Conservation (phyloP, 2,888 invertebrate genomes). For the Drosophila borborema region DNA sequence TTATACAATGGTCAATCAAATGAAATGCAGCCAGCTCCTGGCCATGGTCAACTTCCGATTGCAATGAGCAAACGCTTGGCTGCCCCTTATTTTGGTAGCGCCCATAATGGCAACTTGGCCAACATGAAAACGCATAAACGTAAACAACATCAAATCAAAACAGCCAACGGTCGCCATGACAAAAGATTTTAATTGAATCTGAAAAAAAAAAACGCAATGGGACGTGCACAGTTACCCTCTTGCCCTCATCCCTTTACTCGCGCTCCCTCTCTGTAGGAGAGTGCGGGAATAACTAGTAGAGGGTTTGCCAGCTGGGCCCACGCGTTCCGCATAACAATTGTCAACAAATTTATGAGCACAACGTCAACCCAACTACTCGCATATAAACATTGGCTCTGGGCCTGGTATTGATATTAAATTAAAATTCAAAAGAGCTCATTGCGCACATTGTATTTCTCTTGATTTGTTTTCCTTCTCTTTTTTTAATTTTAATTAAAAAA, state of each 20-base stretch:
- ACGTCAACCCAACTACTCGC: slow-evolving; percentile 44
- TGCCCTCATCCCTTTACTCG: neutral
- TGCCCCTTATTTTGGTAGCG: slow-evolving; percentile 53
- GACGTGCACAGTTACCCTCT: slow-evolving; percentile 56
- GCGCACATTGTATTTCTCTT: slow-evolving; percentile 39
- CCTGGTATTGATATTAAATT: slow-evolving; percentile 48
- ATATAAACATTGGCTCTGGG: slow-evolving; percentile 39
- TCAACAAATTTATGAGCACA: slow-evolving; percentile 79
- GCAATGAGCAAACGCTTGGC: slow-evolving; percentile 51
- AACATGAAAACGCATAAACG: slow-evolving; percentile 41
- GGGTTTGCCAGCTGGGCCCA: slow-evolving; percentile 66
- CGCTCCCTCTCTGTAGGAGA: neutral
- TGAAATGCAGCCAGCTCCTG: slow-evolving; percentile 33
- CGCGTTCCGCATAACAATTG: slow-evolving; percentile 77
- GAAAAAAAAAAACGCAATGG: slow-evolving; percentile 69
- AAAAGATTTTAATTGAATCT: slow-evolving; percentile 81
- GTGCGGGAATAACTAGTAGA: slow-evolving; percentile 19
- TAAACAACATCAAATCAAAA: slow-evolving; percentile 57
- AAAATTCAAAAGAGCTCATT: slow-evolving; percentile 58
- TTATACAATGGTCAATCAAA: slow-evolving; percentile 41
- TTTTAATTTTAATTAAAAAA: slow-evolving; percentile 35
- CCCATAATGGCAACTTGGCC: slow-evolving; percentile 36
- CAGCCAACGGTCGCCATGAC: slow-evolving; percentile 57
- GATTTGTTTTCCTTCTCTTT: slow-evolving; percentile 12
- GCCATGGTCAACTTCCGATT: slow-evolving; percentile 64